Base-by-base conservation (phyloP, 2,888 invertebrate genomes). In the Ctenicera cuprea region DNA sequence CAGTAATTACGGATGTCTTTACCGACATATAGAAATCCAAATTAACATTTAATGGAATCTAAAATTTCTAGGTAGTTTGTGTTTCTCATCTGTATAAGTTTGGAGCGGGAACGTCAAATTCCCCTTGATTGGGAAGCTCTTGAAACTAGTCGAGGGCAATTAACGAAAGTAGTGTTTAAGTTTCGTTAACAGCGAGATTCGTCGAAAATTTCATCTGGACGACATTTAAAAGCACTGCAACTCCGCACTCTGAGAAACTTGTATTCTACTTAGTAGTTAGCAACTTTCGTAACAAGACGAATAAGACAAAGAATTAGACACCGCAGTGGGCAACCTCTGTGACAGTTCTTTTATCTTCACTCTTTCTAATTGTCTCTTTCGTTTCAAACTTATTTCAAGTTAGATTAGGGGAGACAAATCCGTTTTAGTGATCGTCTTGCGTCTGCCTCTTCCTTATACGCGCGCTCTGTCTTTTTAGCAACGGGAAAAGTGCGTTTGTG, bases 261-360 rank as follows among this genome's bases (percentile, higher is more conserved):
- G 72, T 74, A 71, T 74, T 64, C 74, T 77, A 77, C 66, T 73
- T 69, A 74, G 73, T 77, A 77, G 77, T 77, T 78, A 73, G 76
- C 74, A 75, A 77, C 71, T 78, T 75, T 73, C 65, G 67, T 71
- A 73, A 76, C 72, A 74, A 76, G 71, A 76, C 73, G 75, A 74
- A 71, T 45, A 71, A 71, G 77, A 79, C 79, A 77, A 79, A 77
- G 79, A 79, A 79, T 79, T 79, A 78, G 78, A 78, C 75, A 76
- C 77, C 78, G 75, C 75, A 78, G 75, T 74, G 74, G 77, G 75
- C 76, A 74, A 71, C 74, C 79, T 72, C 72, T 73, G 76, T 76
- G 79, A 79, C 78, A 79, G 77, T 80, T 79, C 79, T 79, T 80
- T 80, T 80, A 80, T 80, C 78, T 80, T 75, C 77, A 67, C 70